Conservation (phyloP, 2,113 vertebrate genomes). For the Gobiocypris rarus region DNA sequence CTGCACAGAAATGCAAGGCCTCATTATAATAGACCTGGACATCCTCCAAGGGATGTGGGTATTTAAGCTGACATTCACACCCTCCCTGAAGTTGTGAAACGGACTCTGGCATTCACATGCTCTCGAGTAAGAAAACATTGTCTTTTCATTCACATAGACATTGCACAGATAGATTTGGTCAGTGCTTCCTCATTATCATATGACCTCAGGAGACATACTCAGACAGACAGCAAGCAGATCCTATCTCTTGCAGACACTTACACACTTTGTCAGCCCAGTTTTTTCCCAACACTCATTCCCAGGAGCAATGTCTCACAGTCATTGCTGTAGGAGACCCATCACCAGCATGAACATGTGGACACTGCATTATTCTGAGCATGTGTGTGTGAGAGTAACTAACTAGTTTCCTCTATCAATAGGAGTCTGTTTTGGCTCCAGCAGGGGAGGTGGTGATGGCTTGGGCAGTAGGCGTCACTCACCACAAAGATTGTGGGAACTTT, state of each 20-base stretch:
- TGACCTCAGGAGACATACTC: slow-evolving; percentile 23
- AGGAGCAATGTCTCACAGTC: slow-evolving; percentile 24
- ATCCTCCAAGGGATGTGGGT: slow-evolving; percentile 6
- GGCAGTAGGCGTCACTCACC: slow-evolving; percentile 5
- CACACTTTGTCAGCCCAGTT: slow-evolving; percentile 16
- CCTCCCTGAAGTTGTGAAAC: not conserved
- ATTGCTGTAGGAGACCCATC: slow-evolving; percentile 17
- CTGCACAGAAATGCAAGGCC: slow-evolving; percentile 12
- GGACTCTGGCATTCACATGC: not conserved
- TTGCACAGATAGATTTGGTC: slow-evolving; percentile 17
- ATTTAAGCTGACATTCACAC: slow-evolving; percentile 9
- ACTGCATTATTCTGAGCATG: slow-evolving; percentile 19
- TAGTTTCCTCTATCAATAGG: slow-evolving; percentile 42
- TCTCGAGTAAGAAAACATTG: slow-evolving; percentile 30
- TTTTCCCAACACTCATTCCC: slow-evolving; percentile 8
- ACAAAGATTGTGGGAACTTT: slow-evolving; percentile 35
- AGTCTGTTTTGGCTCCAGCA: slow-evolving; percentile 57
- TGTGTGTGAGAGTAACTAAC: slow-evolving; percentile 52
- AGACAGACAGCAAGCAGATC: slow-evolving; percentile 23
- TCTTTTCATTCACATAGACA: slow-evolving; percentile 11
- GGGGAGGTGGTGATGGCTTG: slow-evolving; percentile 58
- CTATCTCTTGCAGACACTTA: slow-evolving; percentile 20
- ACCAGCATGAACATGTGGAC: slow-evolving; percentile 38
- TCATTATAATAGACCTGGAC: slow-evolving; percentile 30
- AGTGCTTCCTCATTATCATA: slow-evolving; percentile 23